Base-by-base conservation (phyloP, 2,888 invertebrate genomes). In the Drymonia ruficornis region DNA sequence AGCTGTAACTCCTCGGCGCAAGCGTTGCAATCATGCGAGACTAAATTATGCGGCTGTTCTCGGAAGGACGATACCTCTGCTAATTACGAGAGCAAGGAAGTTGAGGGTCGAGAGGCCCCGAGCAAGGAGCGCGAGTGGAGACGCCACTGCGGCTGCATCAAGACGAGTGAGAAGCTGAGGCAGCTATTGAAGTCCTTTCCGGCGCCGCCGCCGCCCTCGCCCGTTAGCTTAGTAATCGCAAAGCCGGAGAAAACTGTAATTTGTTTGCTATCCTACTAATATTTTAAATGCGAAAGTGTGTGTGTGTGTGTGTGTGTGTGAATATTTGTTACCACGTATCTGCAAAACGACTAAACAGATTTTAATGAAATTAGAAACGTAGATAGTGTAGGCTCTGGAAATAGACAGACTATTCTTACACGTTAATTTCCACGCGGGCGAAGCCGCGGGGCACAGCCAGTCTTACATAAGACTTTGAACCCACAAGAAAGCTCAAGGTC, bases 91-190 rank as follows among this genome's bases (percentile, higher is more conserved):
- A n/a, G n/a, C 13, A 36, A 36, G 36, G 9, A 12, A 2, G 9
- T 8, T 2, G 28, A 28, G 28, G 28, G 28, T 28, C 11, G 2
- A 19, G 18, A 18, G 18, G 43, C 8, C 4, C 2, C 47, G n/a
- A 49, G 45, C 6, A 15, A 44, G 11, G 51, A 53, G 4, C 52
- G 65, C 12, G 15, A 1, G 2, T 80, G 76, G 81, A 70, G 83
- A 40, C 72, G 83, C 2, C 72, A 74, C 13, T 91, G 90, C 61
- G 86, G 89, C 1, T 90, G 91, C 53, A 48, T 86, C 40, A 76
- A 74, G 29, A 91, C 91, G 38, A 91, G 89, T 56, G 88, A 89
- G 1, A 91, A 91, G 66, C 62, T 92, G 47, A 83, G 78, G 51
- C 61, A 78, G 49, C 75, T 90, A 18, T 55, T 92, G 15, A 71